A percentile compares a stretch with the other conserved stretches of the same genome.
These are phyloP conservation scores for Donacobius atricapilla DNA, from an alignment of 2,113 vertebrate genomes.

Conservation along the genomic window DNA sequence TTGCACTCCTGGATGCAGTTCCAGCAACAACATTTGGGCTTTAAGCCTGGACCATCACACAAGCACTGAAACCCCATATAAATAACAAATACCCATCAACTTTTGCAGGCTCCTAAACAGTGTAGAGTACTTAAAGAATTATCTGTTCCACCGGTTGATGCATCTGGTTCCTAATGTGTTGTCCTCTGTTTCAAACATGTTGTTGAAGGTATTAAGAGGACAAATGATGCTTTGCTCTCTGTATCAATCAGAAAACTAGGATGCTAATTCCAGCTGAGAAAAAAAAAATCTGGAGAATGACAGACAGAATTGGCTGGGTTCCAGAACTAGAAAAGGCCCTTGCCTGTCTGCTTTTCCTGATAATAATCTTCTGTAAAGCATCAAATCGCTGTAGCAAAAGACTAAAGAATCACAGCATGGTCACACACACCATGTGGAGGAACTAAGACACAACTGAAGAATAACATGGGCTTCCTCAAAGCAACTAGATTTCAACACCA, in stretches of 20 bases:
- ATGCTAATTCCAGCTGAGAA: neutral
- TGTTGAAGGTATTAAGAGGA: neutral
- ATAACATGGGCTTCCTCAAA: neutral
- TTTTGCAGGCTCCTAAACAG: neutral
- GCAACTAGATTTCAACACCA: neutral
- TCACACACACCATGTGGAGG: neutral
- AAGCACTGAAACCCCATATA: rapidly evolving
- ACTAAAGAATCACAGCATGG: neutral
- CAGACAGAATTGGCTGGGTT: neutral
- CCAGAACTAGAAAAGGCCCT: neutral
- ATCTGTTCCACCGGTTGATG: neutral
- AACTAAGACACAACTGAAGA: neutral
- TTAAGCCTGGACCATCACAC: neutral
- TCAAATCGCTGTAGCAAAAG: neutral
- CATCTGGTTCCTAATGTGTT: neutral
- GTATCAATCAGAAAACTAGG: neutral
- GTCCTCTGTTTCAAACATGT: neutral
- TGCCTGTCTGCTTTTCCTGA: neutral
- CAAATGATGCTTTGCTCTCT: neutral
- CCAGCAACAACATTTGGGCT: neutral
- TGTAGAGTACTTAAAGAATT: neutral
- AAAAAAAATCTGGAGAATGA: neutral
- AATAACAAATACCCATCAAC: neutral
- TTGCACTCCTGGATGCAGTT: neutral
- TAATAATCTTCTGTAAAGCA: neutral